Evolutionary conservation across 2,113 vertebrate species (phyloP), one percentile per base, ranked within the genome.

Genomic region (Sisor rabdophorus): DNA sequence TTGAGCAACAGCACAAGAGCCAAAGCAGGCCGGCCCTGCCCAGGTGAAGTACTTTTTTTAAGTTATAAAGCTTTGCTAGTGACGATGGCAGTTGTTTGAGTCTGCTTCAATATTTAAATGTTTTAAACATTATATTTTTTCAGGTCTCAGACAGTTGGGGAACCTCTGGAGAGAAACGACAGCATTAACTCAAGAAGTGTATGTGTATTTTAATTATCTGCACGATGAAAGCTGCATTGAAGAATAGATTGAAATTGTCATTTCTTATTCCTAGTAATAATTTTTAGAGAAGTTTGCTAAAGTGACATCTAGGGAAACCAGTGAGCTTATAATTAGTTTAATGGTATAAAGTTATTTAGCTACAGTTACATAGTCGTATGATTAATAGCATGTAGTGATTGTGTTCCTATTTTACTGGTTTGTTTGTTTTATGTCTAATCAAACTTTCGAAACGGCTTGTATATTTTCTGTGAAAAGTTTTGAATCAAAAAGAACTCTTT

Each of bases 131-230:
- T 78, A 17, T 48, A 19, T 74, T 40, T 48, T 20, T 44, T 11
- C 84, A 93, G 92, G 79, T 89, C 89, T 0, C 85, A 90, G 79
- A 90, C 91, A 0, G 87, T 91, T 1, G 90, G 90, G 3, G 77
- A 60, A 79, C 48, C 74, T 32, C 83, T 88, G 40, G 90, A 91
- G 68, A 87, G 80, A 77, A 85, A 80, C 0, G 89, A 88, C 22
- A 53, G 84, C 74, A 71, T 79, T 0, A 82, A 86, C 73, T 73
- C 80, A 0, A 40, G 83, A 81, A 92, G 87, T 72, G 84, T 90
- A 85, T 64, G 88, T 80, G 13, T 0, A 26, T n/a, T 12, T 10
- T 19, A n/a, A n/a, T 17, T n/a, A 17, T 13, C 17, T 8, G n/a
- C 17, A 8, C 11, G 16, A 58, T 36, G 10, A 13, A 40, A 85